Base-by-base conservation (phyloP, 2,113 vertebrate species). In the Leptocoma aspasia region DNA sequence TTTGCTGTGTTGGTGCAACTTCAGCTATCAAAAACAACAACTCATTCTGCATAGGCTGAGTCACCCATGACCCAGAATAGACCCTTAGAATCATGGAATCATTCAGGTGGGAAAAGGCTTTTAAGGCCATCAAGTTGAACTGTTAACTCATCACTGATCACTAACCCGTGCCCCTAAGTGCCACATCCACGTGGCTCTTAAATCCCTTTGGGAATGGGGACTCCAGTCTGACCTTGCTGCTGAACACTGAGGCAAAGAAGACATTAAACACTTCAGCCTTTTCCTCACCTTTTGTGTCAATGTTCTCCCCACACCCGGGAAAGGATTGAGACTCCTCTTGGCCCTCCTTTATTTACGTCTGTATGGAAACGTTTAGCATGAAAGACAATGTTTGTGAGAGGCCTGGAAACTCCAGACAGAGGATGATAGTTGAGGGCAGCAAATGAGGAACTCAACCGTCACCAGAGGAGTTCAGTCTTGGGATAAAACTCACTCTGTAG, bases 11-110 rank as follows among this genome's bases (percentile, higher is more conserved):
- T 53, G 8, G 31, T 50, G 16, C 5, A 49, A 5, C 10, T 69
- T 28, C 21, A 27, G 22, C 20, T 15, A 7, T 7, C 27, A 21
- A 35, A 64, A 64, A 2, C 21, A 39, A 21, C 24, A 35, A 35
- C 18, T 49, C 30, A 21, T 30, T 69, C 37, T 33, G 16, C 50
- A 41, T 11, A 49, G 33, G 21, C 35, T 54, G 50, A 82, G 33
- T 16, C 54, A 22, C 2, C 17, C 6, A 0, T 12, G 27, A 47
- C 27, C 22, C 49, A 83, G 44, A 19, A 37, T 0, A 57, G 39
- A 39, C 39, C 39, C 39, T 39, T 39, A 39, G 22, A 20, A 37
- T 33, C 18, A 13, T 16, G 52, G 54, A 53, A 33, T 26, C 30
- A 11, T 17, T 47, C 18, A 21, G n/a, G 49, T n/a, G 30, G 30